Base-by-base conservation (phyloP, 1,140 invertebrate genomes). In the Panulirus ornatus region DNA sequence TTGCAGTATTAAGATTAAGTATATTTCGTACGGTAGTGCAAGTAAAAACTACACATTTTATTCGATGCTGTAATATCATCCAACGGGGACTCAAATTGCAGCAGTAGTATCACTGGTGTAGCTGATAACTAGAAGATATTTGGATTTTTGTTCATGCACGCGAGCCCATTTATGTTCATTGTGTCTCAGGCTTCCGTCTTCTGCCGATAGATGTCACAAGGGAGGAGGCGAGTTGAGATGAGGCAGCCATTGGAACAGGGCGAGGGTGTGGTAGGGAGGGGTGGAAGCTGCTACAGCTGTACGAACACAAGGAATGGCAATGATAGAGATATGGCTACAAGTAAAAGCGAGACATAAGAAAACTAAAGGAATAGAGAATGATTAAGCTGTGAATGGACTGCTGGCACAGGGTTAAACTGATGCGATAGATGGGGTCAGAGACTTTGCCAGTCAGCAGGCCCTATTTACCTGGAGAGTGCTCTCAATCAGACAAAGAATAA, bases 61-160 rank as follows among this genome's bases (percentile, higher is more conserved):
- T n/a, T n/a, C n/a, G n/a, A n/a, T n/a, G n/a, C n/a, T n/a, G n/a
- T n/a, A n/a, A n/a, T n/a, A n/a, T n/a, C n/a, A n/a, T n/a, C n/a
- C n/a, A n/a, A n/a, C n/a, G n/a, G n/a, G n/a, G n/a, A n/a, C n/a
- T n/a, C n/a, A n/a, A n/a, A n/a, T n/a, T n/a, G n/a, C n/a, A n/a
- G n/a, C n/a, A n/a, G n/a, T n/a, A n/a, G n/a, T n/a, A n/a, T n/a
- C n/a, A n/a, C n/a, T n/a, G n/a, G n/a, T n/a, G n/a, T n/a, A n/a
- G n/a, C n/a, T n/a, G n/a, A n/a, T n/a, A n/a, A n/a, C n/a, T n/a
- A n/a, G n/a, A 75, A n/a, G 79, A 79, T 75, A 79, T 87, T 87
- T 78, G 85, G 54, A 87, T 87, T 87, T 87, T 51, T 87, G 79
- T 87, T 87, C 79, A 87, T 87, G 85, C 85, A 73, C 85, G 73